These are phyloP conservation scores for Craniophora ligustri DNA, from an alignment of 2,888 invertebrate species.

Conservation along the genomic window DNA sequence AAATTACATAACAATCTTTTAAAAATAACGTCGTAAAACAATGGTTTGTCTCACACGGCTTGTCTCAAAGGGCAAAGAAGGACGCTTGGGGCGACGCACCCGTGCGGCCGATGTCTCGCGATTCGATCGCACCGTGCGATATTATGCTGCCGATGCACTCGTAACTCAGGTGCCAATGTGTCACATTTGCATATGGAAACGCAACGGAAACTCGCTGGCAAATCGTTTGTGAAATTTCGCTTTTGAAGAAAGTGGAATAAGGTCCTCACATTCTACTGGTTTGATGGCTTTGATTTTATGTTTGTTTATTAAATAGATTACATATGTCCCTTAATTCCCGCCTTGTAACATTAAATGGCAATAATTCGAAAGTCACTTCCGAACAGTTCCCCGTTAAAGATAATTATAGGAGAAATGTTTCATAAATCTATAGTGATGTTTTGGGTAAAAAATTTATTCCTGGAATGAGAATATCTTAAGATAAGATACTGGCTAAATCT, in stretches of 20 bases:
- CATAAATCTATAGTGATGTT: too few species aligned
- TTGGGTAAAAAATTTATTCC: too few species aligned
- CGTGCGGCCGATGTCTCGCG: constrained; percentile 55
- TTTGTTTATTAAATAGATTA: too few species aligned
- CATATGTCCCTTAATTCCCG: too few species aligned
- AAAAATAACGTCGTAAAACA: constrained; percentile 8
- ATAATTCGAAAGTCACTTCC: too few species aligned
- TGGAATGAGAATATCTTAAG: too few species aligned
- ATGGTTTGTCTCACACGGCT: constrained; percentile 35
- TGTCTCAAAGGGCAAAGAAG: constrained; percentile 74
- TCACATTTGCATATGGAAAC: constrained; percentile 50
- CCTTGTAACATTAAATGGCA: too few species aligned
- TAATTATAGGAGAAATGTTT: too few species aligned
- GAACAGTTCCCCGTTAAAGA: too few species aligned
- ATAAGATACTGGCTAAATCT: neutral
- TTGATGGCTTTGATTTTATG: neutral
- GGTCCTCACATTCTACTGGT: neutral
- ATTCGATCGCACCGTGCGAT: constrained; percentile 45
- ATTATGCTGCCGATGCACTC: constrained; percentile 44
- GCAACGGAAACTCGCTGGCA: constrained; percentile 24
- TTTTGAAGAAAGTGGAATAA: constrained; percentile 21
- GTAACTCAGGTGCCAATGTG: constrained; percentile 57
- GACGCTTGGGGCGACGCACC: constrained; percentile 79
- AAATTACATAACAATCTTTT: constrained; percentile 7
- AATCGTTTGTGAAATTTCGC: constrained; percentile 27